A percentile compares a stretch with the other conserved stretches of the same genome.
Evolutionary conservation across 1,140 invertebrate species (phyloP).

Genomic region (Heliconius congener): DNA sequence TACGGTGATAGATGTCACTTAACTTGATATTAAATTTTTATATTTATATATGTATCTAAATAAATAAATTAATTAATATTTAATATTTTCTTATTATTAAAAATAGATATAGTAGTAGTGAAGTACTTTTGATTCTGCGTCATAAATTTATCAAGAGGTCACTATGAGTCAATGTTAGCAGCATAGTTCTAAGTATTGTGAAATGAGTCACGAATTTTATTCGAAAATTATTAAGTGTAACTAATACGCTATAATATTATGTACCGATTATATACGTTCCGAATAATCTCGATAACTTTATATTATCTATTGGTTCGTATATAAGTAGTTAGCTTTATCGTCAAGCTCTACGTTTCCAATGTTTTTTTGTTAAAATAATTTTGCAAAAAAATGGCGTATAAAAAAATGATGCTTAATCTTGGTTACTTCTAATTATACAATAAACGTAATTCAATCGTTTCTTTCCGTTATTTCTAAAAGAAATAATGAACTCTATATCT

Average conservation of each 20-base stretch:
- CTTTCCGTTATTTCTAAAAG: no score
- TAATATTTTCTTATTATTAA: background rate
- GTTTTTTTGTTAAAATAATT: no score
- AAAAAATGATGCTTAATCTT: no score
- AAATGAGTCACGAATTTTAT: slow-evolving; percentile 29
- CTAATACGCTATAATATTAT: background rate
- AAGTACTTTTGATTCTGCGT: background rate
- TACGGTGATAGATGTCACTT: slow-evolving; percentile 27
- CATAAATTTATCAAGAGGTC: slow-evolving; percentile 17
- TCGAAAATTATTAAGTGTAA: background rate
- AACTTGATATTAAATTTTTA: background rate
- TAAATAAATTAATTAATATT: background rate
- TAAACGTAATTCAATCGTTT: no score
- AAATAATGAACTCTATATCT: no score
- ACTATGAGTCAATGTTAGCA: slow-evolving; percentile 26
- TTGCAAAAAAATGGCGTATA: no score
- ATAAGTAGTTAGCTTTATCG: no score
- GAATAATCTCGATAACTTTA: background rate
- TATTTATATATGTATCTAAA: background rate
- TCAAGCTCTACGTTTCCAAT: no score
- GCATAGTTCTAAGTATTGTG: slow-evolving; percentile 22
- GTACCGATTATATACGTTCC: background rate
- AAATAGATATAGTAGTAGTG: background rate
- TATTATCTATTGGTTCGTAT: background rate
- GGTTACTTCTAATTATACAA: no score